Base-by-base conservation (phyloP, 2,797 vertebrate genomes). In the Eulemur albifrons region DNA sequence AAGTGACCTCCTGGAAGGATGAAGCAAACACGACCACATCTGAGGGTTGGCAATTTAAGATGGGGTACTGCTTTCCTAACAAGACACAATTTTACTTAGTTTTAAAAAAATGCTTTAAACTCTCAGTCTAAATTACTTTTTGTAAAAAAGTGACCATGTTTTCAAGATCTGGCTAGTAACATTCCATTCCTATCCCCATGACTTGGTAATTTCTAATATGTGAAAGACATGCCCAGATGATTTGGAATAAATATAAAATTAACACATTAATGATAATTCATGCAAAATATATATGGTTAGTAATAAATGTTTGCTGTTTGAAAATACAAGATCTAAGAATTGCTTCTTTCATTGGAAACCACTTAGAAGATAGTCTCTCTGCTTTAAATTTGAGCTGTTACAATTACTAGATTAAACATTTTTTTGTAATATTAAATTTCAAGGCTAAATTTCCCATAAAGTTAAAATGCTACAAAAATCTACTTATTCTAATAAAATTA, bases 51-150 rank as follows among this genome's bases (percentile, higher is more conserved):
- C 43, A 91, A 81, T 88, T 90, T 43, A 95, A 95, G 94, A 91
- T 4, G 35, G 27, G 35, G 82, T 38, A 54, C 43, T 61, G 77
- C 52, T 86, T 73, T 94, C 77, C 50, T 67, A 86, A 80, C 27
- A n/a, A 93, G 85, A 77, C 23, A 92, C 48, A 73, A 90, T 85
- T 94, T 90, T 73, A 88, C 88, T 96, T 67, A 57, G 32, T 57
- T 80, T 90, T 43, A 1, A 12, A 95, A 95, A 77, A 93, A 79
- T 50, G 54, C 67, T 79, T 93, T 90, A 65, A 87, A 94, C 38
- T 83, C 63, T 73, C 27, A 83, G 45, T 80, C 79, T 92, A 97
- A 82, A 93, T 94, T 93, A 90, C 38, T 91, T 94, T 93, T 85
- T 72, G 59, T 40, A 54, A 63, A 95, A 95, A 95, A 75, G 70